These are phyloP conservation scores for Fopius arisanus DNA, from an alignment of 1,140 invertebrate genomes.

Conservation along the genomic window DNA sequence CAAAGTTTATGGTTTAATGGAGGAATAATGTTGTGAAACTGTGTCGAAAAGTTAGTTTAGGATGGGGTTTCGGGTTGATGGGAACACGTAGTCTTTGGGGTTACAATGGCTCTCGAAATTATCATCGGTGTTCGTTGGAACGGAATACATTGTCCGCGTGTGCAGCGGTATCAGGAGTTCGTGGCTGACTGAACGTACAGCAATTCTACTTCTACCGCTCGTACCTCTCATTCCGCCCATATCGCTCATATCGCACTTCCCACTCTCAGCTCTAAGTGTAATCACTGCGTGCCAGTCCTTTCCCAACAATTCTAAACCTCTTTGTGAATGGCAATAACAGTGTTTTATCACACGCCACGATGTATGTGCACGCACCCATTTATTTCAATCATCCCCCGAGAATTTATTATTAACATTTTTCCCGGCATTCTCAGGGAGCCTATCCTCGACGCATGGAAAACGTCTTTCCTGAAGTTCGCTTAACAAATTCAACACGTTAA, in stretches of 20 bases:
- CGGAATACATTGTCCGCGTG: slow-evolving; percentile 31
- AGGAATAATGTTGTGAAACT: background rate
- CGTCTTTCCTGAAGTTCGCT: no score
- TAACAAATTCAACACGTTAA: no score
- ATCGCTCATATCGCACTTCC: background rate
- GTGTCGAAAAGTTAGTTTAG: background rate
- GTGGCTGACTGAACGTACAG: slow-evolving; percentile 21
- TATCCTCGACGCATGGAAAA: no score
- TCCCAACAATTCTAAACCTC: background rate
- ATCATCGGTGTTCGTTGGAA: slow-evolving; percentile 29
- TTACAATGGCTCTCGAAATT: slow-evolving; percentile 13
- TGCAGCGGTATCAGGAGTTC: slow-evolving; percentile 22
- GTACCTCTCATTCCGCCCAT: background rate
- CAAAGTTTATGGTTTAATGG: no score
- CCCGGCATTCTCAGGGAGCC: background rate
- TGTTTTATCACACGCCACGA: background rate
- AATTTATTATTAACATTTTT: background rate
- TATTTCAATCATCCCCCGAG: background rate
- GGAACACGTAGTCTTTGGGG: background rate
- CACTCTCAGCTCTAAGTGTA: background rate
- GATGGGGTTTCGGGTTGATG: background rate
- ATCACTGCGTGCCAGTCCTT: slow-evolving; percentile 22
- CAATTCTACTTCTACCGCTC: slow-evolving; percentile 12
- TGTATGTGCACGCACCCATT: background rate
- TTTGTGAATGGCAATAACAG: background rate